Percentiles rank a stretch among this genome's conserved stretches.
Evolutionary conservation across 1,140 invertebrate species (phyloP).

Genomic region (Sipha flava): DNA sequence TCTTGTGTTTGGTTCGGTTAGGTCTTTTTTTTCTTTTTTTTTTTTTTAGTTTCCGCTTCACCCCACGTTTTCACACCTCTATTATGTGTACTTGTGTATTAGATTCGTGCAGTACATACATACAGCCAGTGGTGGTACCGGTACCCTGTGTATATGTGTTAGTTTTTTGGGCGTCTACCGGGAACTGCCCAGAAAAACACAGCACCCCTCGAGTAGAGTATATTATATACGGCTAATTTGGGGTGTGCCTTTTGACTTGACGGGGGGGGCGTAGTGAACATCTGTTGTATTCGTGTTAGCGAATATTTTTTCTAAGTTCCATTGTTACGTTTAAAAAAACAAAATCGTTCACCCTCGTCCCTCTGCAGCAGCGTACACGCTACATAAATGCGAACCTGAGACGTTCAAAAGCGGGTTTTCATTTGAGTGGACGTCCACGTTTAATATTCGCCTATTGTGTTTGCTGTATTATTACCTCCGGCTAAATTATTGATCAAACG

Average conservation of each 20-base stretch:
- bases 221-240: not conserved
- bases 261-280: conserved; percentile 22
- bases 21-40: not conserved
- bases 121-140: not conserved
- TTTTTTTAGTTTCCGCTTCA: not conserved
- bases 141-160: not conserved
- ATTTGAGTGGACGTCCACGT: not conserved
- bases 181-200: conserved; percentile 30
- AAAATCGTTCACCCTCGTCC: not conserved
- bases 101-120: not conserved
- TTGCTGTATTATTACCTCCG: not conserved
- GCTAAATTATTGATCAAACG: not conserved
- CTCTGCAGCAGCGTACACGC: too few species aligned
- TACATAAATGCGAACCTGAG: not conserved
- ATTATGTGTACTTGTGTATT: not conserved
- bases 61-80: conserved; percentile 15
- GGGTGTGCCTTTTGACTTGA: conserved; percentile 17
- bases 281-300: conserved; percentile 7
- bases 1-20: not conserved
- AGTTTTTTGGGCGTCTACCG: not conserved
- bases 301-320: not conserved
- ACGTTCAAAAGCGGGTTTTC: not conserved
- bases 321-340: not conserved
- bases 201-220: not conserved
- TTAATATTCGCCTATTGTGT: too few species aligned